Conservation (phyloP, 2,113 vertebrate species). For the Pongo pygmaeus region DNA sequence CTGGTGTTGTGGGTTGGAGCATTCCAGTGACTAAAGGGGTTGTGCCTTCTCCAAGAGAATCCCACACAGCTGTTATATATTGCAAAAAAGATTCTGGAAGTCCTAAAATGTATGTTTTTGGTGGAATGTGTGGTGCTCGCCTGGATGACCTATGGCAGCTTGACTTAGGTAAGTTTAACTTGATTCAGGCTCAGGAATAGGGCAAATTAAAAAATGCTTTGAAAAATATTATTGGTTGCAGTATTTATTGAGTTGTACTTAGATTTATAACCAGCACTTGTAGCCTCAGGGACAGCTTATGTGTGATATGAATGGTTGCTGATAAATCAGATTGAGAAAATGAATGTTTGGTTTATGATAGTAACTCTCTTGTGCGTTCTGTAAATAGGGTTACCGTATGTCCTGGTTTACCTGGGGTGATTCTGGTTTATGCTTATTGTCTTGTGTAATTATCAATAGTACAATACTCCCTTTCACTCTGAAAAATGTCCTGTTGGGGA, state of each 20-base stretch:
- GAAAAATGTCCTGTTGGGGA: not conserved
- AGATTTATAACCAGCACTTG: not conserved
- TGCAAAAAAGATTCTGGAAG: constrained; percentile 86
- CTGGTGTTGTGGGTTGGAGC: constrained; percentile 94
- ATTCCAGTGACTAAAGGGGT: constrained; percentile 92
- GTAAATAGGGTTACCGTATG: not conserved
- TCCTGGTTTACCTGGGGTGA: not conserved
- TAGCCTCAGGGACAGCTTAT: not conserved
- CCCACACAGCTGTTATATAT: constrained; percentile 92
- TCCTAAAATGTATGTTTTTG: constrained; percentile 95
- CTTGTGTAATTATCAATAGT: not conserved
- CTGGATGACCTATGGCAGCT: constrained; percentile 97
- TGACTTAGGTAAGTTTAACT: constrained; percentile 90
- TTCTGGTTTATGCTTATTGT: not conserved
- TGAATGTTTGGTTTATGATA: not conserved
- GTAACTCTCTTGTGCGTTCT: not conserved
- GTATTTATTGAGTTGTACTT: not conserved
- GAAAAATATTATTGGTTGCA: constrained; percentile 41
- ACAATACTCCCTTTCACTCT: not conserved
- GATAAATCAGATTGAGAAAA: not conserved
- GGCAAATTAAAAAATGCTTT: not conserved
- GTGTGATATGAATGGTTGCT: not conserved
- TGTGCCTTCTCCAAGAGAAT: constrained; percentile 93
- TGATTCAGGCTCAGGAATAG: constrained; percentile 31
- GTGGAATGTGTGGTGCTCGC: constrained; percentile 95